A percentile compares a stretch with the other conserved stretches of the same genome.
These are phyloP conservation scores for Coranthus polyacanthus DNA, from an alignment of 2,797 vertebrate species.

Conservation along the genomic window DNA sequence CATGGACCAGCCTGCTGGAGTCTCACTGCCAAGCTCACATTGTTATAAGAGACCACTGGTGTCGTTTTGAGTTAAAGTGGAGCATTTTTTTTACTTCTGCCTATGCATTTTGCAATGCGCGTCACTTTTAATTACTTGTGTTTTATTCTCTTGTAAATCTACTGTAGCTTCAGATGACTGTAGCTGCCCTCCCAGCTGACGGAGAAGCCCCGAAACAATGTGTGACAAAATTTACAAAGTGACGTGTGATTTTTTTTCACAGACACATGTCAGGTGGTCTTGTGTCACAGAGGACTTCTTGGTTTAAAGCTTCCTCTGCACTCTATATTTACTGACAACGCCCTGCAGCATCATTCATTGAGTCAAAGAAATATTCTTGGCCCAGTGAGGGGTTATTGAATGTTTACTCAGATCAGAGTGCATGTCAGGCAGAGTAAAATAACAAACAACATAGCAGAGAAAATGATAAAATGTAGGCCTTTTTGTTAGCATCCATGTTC, in stretches of 20 bases:
- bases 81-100: slow-evolving; percentile 50
- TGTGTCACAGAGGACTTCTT: slow-evolving; percentile 25
- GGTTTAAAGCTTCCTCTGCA: slow-evolving; percentile 25
- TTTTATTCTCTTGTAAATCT: slow-evolving; percentile 44
- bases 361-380: slow-evolving; percentile 23
- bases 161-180: slow-evolving; percentile 23
- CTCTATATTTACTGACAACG: slow-evolving; percentile 27
- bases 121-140: slow-evolving; percentile 49
- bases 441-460: too few species aligned
- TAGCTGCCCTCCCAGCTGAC: slow-evolving; percentile 10
- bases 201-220: slow-evolving; percentile 30
- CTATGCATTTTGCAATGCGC: slow-evolving; percentile 52
- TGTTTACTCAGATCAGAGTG: slow-evolving; percentile 9
- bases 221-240: slow-evolving; percentile 42
- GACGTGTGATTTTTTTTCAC: slow-evolving; percentile 34
- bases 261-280: slow-evolving; percentile 23
- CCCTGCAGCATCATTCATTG: slow-evolving; percentile 22
- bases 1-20: slow-evolving; percentile 73
- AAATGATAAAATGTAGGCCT: slow-evolving; percentile 13
- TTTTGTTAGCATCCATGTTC: slow-evolving; percentile 6
- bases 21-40: slow-evolving; percentile 63
- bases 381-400: slow-evolving; percentile 13
- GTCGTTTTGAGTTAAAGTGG: slow-evolving; percentile 64
- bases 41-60: slow-evolving; percentile 57
- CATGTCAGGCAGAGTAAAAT: background rate